These are phyloP conservation scores for Zoanthus sansibaricus DNA, from an alignment of 92 coral and sea anemone species.

Conservation along the genomic window DNA sequence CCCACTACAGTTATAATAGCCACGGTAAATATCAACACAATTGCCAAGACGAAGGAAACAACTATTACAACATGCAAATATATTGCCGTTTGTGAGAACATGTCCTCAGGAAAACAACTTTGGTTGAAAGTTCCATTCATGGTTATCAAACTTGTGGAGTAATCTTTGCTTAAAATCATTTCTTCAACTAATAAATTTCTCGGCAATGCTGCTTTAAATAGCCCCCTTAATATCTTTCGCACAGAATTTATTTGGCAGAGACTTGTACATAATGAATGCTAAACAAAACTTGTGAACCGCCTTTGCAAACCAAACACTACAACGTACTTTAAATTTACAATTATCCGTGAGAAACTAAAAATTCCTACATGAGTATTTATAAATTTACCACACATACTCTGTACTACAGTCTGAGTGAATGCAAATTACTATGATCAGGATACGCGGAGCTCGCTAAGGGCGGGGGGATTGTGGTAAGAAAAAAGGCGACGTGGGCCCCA, in stretches of 20 bases:
- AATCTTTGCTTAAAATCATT: not conserved
- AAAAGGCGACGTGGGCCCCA: no score
- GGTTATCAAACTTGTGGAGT: not conserved
- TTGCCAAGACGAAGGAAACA: slow-evolving; percentile 1
- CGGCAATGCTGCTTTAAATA: not conserved
- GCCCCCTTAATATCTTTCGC: not conserved
- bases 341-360: not conserved
- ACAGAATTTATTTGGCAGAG: not conserved
- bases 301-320: not conserved
- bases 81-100: not conserved
- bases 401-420: no score
- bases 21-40: slow-evolving; percentile 16
- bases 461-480: no score
- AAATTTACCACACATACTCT: no score
- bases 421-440: no score
- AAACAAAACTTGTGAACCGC: not conserved
- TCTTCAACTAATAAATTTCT: not conserved
- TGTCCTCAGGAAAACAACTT: not conserved
- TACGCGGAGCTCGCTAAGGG: no score
- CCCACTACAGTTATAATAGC: slow-evolving; percentile 34
- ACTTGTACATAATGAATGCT: not conserved
- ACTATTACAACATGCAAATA: not conserved
- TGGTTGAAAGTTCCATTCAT: slow-evolving; percentile 18
- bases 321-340: not conserved
- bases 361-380: no score